Conservation (phyloP, 2,113 vertebrate species). For the Nyctereutes procyonoides region DNA sequence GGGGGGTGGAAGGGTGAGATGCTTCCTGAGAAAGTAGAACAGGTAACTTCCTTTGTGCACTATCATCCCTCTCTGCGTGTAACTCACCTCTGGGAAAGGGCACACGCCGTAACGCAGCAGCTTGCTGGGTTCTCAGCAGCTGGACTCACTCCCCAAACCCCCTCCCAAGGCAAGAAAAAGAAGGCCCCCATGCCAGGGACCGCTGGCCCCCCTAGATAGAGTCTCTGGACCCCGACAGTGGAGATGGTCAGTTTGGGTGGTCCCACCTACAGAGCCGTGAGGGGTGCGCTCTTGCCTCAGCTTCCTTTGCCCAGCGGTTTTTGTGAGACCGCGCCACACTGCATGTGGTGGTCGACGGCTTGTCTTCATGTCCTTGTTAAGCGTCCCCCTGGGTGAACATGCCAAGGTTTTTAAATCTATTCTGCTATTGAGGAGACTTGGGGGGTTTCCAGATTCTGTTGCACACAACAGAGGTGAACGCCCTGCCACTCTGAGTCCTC, state of each 20-base stretch:
- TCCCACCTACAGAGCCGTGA: background rate
- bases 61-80: background rate
- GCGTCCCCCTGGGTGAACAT: background rate
- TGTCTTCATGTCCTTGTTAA: background rate
- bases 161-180: background rate
- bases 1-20: background rate
- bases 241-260: fast-evolving
- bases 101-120: too few species aligned
- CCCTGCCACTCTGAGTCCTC: background rate
- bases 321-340: background rate
- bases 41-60: too few species aligned
- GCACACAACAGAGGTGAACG: background rate
- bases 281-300: background rate
- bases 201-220: too few species aligned
- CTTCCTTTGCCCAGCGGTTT: too few species aligned
- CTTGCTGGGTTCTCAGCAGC: background rate
- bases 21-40: background rate
- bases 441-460: background rate
- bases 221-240: background rate
- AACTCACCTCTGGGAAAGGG: background rate
- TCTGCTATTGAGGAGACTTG: background rate
- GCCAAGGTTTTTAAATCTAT: background rate
- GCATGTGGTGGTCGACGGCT: background rate
- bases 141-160: background rate
- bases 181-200: background rate